Evolutionary conservation across 2,113 vertebrate species (phyloP).

Genomic region (Synchiropus splendidus): DNA sequence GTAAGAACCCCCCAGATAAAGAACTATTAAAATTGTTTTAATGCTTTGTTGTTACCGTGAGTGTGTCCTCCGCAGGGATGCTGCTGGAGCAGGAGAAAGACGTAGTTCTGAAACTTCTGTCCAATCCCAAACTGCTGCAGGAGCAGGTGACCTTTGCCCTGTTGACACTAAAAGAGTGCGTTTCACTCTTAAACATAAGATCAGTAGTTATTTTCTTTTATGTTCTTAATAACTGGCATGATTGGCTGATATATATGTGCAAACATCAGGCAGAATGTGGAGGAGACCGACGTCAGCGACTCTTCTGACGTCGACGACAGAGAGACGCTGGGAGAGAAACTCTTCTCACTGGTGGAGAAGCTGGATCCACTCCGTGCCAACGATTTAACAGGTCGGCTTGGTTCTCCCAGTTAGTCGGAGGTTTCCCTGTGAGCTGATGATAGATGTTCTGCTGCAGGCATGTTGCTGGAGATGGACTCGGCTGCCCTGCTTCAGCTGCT

Average conservation of each 20-base stretch:
- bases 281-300: slow-evolving; percentile 46
- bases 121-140: slow-evolving; percentile 55
- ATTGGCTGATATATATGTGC: too few relatives aligned
- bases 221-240: too few relatives aligned
- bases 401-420: neutral
- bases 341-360: slow-evolving; percentile 60
- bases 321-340: slow-evolving; percentile 63
- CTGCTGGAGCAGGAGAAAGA: slow-evolving; percentile 68
- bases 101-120: slow-evolving; percentile 56
- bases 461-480: slow-evolving; percentile 70
- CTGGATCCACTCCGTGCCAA: slow-evolving; percentile 60
- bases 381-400: slow-evolving; percentile 63
- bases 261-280: slow-evolving; percentile 34
- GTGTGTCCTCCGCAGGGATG: slow-evolving; percentile 66
- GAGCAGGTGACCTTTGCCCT: slow-evolving; percentile 59
- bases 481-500: slow-evolving; percentile 52
- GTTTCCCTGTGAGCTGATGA: too few relatives aligned
- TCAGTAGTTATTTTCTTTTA: too few relatives aligned
- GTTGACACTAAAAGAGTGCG: slow-evolving; percentile 62
- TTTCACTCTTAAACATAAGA: too few relatives aligned
- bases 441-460: slow-evolving; percentile 43
- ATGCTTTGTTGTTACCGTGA: too few relatives aligned
- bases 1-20: slow-evolving; percentile 22
- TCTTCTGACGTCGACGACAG: slow-evolving; percentile 51
- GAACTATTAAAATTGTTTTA: too few relatives aligned